Base-by-base conservation (phyloP, 2,113 vertebrate genomes). In the Xyliphius kryptos region DNA sequence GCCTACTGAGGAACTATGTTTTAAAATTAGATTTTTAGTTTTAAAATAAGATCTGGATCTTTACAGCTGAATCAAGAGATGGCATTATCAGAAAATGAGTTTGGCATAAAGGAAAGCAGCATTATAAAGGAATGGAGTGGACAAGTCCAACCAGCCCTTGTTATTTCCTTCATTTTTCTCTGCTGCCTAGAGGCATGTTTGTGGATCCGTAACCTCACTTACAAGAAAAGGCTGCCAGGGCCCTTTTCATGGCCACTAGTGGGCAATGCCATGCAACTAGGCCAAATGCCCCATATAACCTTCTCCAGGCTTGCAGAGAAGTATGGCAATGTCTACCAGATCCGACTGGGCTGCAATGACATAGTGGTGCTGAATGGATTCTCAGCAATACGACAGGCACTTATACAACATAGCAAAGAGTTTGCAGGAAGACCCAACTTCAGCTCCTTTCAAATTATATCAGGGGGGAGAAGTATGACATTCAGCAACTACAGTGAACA, bases 351-450 rank as follows among this genome's bases (percentile, higher is more conserved):
- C n/a, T 64, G 65, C 54, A 89, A 80, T 19, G 78, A 84, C 20
- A 76, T 91, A 1, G 87, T 92, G 81, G 91, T 93, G 36, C 84
- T 93, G 41, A 91, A 89, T 21, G 89, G 90, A 32, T 85, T 86
- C 38, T 65, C 55, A 1, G 81, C 78, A 5, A 92, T 93, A 55
- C 83, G 81, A 26, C 75, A 87, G 67, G 91, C 91, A 1, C 77
- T 93, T 53, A 70, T 93, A 21, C 77, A 85, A 55, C 79, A 80
- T 73, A 83, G 86, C 59, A 67, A 59, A 1, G 87, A 85, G 36
- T 93, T 93, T 66, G 91, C 91, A 10, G 90, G 90, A 57, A 81
- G 91, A 77, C 91, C 91, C 0, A 87, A 92, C 55, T 93, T 93
- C 74, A 72, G 77, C 0, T 92, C 91, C 8, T 93, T 92, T 71